phyloP scores from a whole-genome alignment of 2,113 vertebrate genomes.

The Coptodon rendalli region DNA sequence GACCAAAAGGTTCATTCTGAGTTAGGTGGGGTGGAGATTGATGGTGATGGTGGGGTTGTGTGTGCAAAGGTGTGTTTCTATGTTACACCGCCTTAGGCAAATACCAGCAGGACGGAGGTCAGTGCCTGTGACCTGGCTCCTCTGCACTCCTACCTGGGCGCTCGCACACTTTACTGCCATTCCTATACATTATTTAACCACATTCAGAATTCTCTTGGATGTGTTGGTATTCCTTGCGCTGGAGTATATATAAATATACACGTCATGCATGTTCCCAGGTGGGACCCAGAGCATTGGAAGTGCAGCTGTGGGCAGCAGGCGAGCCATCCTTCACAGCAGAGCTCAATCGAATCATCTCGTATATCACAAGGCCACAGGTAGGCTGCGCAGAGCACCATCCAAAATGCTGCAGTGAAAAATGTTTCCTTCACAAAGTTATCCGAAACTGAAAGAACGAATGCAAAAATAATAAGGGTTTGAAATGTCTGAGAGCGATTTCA shows the following conservation, averaged over 20 bases:
- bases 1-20: slow-evolving; percentile 32
- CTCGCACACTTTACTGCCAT: slow-evolving; percentile 8
- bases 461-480: not conserved
- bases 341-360: slow-evolving; percentile 42
- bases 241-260: not conserved
- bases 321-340: slow-evolving; percentile 53
- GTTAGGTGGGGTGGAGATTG: not conserved
- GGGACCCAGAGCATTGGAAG: slow-evolving; percentile 27
- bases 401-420: not conserved
- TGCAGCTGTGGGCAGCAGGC: slow-evolving; percentile 35
- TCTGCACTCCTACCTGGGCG: slow-evolving; percentile 4
- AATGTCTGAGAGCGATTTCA: not conserved
- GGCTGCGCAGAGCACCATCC: not conserved
- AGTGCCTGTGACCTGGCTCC: slow-evolving; percentile 37
- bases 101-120: slow-evolving; percentile 34
- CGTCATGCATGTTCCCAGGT: slow-evolving; percentile 28
- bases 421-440: not conserved
- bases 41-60: not conserved
- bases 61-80: slow-evolving; percentile 13
- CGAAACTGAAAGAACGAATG: not conserved
- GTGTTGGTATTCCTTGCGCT: not conserved
- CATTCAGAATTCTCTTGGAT: not conserved
- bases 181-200: slow-evolving; percentile 22
- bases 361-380: slow-evolving; percentile 66
- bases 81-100: slow-evolving; percentile 28